Percentiles rank a stretch among this genome's conserved stretches.
Evolutionary conservation across 2,797 vertebrate species (phyloP).

Genomic region (Coranthus polyacanthus): DNA sequence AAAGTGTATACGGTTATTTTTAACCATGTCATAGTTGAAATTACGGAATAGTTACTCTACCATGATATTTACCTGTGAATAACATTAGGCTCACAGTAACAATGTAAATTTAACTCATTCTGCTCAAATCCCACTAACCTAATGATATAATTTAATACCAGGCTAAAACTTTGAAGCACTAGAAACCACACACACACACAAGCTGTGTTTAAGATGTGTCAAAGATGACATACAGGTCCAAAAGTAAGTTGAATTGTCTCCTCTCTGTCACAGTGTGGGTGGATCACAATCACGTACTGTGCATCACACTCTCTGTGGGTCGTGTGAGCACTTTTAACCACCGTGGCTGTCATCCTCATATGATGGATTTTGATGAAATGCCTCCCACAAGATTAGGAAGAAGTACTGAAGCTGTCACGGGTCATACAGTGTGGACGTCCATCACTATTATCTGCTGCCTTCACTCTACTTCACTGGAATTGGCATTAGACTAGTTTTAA

Average conservation of each 20-base stretch:
- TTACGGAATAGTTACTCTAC: too few species aligned
- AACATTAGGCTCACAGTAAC: too few species aligned
- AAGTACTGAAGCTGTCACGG: conserved; percentile 50
- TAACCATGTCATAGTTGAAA: too few species aligned
- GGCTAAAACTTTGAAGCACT: background rate
- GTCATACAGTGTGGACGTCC: conserved; percentile 40
- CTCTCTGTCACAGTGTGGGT: conserved; percentile 53
- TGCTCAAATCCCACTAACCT: background rate
- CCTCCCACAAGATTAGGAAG: conserved; percentile 61
- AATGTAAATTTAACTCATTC: too few species aligned
- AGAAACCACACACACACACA: background rate
- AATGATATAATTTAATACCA: background rate
- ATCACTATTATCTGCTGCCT: conserved; percentile 46
- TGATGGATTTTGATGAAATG: conserved; percentile 71
- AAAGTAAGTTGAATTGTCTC: conserved; percentile 44
- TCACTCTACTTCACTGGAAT: conserved; percentile 34
- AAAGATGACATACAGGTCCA: conserved; percentile 29
- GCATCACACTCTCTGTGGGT: conserved; percentile 62
- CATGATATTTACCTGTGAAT: too few species aligned
- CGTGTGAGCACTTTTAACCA: conserved; percentile 45
- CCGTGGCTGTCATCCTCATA: conserved; percentile 62
- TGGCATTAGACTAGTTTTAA: conserved; percentile 23
- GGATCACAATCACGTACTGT: conserved; percentile 54
- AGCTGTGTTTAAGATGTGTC: conserved; percentile 24
- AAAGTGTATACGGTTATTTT: too few species aligned